These are phyloP conservation scores for Vidua macroura DNA, from an alignment of 2,113 vertebrate genomes.

Conservation along the genomic window DNA sequence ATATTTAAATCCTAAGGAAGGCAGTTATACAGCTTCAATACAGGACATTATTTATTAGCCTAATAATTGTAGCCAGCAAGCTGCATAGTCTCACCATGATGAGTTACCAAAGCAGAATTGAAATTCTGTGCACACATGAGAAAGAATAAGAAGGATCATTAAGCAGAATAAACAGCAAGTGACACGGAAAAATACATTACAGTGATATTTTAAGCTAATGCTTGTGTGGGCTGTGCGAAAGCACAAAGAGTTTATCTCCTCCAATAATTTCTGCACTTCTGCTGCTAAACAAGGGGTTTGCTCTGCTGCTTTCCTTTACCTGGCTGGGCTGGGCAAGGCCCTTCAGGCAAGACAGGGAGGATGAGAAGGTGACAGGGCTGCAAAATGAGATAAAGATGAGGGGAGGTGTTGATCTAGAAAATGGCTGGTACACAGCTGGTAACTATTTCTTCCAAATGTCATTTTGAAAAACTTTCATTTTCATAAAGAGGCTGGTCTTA, in stretches of 20 bases:
- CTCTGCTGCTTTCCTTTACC: background rate
- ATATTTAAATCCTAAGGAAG: background rate
- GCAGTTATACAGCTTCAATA: background rate
- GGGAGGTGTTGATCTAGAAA: background rate
- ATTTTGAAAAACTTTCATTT: background rate
- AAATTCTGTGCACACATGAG: background rate
- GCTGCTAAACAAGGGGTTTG: background rate
- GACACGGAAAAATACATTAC: conserved; percentile 44
- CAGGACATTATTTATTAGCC: background rate
- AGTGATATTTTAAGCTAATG: conserved; percentile 56
- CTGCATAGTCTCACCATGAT: background rate
- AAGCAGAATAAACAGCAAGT: conserved; percentile 34
- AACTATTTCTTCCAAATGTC: background rate
- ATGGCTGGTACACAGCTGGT: background rate
- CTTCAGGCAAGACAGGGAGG: background rate
- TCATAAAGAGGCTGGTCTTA: background rate
- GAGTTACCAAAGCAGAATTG: background rate
- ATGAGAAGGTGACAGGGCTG: background rate
- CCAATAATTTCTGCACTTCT: background rate
- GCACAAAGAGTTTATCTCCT: conserved; percentile 21
- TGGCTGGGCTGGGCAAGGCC: background rate
- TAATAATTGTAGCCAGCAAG: background rate
- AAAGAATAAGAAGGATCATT: conserved; percentile 6
- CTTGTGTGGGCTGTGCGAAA: conserved; percentile 39
- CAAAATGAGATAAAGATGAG: background rate